A percentile compares a stretch with the other conserved stretches of the same genome.
phyloP scores from a whole-genome alignment of 2,113 vertebrate genomes.

The Podarcis raffonei region DNA sequence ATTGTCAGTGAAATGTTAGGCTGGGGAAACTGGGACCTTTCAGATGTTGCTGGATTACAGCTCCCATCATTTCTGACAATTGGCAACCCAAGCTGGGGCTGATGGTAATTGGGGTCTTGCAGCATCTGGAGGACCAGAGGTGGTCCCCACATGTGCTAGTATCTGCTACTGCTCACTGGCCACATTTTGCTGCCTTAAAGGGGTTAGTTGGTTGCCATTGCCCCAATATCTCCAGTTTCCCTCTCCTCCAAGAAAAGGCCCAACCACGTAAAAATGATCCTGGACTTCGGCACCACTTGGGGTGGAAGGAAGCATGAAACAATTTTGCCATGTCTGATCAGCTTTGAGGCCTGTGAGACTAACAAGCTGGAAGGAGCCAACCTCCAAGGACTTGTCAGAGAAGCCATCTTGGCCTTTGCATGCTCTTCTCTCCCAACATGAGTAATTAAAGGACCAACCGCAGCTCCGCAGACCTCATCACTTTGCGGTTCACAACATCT shows the following conservation, averaged over 20 bases:
- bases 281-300: not conserved
- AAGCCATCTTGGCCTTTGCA: conserved; percentile 48
- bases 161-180: not conserved
- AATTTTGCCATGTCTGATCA: not conserved
- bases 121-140: too few relatives aligned
- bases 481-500: conserved; percentile 42
- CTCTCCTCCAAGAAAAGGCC: not conserved
- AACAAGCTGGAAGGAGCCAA: conserved; percentile 43
- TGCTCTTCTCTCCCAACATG: conserved; percentile 34
- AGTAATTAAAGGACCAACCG: conserved; percentile 63
- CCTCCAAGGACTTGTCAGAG: conserved; percentile 52
- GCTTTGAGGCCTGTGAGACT: conserved; percentile 7
- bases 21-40: too few relatives aligned
- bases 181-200: not conserved
- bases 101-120: too few relatives aligned
- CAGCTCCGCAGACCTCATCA: conserved; percentile 47
- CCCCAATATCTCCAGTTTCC: not conserved
- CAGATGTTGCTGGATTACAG: not conserved
- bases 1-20: not conserved
- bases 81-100: too few relatives aligned
- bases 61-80: too few relatives aligned
- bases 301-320: not conserved
- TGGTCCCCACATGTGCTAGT: not conserved
- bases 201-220: not conserved
- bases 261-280: too few relatives aligned